These are phyloP conservation scores for Dioctria linearis DNA, from an alignment of 2,888 invertebrate species.

Conservation along the genomic window DNA sequence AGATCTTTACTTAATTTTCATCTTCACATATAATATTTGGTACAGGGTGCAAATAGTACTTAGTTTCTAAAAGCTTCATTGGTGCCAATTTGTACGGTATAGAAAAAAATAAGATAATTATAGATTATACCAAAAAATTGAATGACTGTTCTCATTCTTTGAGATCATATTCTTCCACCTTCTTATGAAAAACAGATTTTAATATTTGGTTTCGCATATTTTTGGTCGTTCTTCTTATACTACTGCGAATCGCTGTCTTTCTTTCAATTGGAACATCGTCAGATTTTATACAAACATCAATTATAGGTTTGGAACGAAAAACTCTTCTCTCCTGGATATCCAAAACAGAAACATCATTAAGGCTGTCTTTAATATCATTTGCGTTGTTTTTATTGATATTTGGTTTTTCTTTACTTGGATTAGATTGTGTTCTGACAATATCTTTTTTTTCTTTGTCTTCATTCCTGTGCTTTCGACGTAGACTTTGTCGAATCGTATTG, in stretches of 20 bases:
- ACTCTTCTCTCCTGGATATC: conserved; percentile 65
- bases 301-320: conserved; percentile 34
- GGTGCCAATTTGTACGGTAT: background rate
- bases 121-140: background rate
- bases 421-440: background rate
- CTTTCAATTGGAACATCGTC: background rate
- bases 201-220: conserved; percentile 36
- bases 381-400: background rate
- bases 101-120: background rate
- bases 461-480: conserved; percentile 65
- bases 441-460: background rate
- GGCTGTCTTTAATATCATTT: too few relatives aligned
- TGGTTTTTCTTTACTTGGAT: background rate
- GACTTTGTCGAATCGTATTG: conserved; percentile 66
- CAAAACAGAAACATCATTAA: conserved; percentile 66
- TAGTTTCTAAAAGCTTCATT: background rate
- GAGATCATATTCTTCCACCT: conserved; percentile 29
- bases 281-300: background rate
- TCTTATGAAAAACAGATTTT: conserved; percentile 45
- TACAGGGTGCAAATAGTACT: background rate
- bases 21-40: too few relatives aligned
- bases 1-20: too few relatives aligned
- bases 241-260: conserved; percentile 8
- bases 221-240: conserved; percentile 32
- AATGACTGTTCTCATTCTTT: background rate